phyloP scores from a whole-genome alignment of 2,888 invertebrate species.

The Syrista parreyssii region DNA sequence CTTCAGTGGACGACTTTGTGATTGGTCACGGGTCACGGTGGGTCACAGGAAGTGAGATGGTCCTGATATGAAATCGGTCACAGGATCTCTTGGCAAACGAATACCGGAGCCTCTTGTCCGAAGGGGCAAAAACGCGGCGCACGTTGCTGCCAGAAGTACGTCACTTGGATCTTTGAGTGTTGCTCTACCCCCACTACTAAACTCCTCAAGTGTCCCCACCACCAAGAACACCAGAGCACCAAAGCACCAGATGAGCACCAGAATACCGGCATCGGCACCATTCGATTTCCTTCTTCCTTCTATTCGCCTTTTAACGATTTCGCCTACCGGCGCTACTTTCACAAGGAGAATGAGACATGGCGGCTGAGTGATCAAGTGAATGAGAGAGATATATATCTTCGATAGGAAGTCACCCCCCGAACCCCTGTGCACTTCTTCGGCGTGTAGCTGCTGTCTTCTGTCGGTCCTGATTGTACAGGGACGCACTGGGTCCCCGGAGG shows the following conservation, averaged over 20 bases:
- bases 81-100: not conserved
- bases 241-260: not conserved
- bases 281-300: constrained; percentile 3
- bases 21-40: not conserved
- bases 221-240: constrained; percentile 4
- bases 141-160: constrained; percentile 61
- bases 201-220: constrained; percentile 15
- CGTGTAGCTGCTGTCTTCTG: not conserved
- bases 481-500: not conserved
- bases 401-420: not conserved
- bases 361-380: constrained; percentile 4
- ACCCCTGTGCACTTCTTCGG: not conserved
- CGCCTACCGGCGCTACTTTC: constrained; percentile 11
- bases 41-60: not conserved
- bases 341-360: constrained; percentile 2
- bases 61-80: not conserved
- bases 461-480: not conserved
- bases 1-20: not conserved
- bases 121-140: constrained; percentile 55
- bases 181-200: constrained; percentile 58
- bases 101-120: not conserved
- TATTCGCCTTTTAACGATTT: constrained; percentile 6
- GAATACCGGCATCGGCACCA: not conserved
- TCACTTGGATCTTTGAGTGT: constrained; percentile 62
- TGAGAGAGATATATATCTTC: constrained; percentile 11